A percentile compares a stretch with the other conserved stretches of the same genome.
phyloP scores from a whole-genome alignment of 64 coral and sea anemone genomes.

The Stichodactyla mertensii region DNA sequence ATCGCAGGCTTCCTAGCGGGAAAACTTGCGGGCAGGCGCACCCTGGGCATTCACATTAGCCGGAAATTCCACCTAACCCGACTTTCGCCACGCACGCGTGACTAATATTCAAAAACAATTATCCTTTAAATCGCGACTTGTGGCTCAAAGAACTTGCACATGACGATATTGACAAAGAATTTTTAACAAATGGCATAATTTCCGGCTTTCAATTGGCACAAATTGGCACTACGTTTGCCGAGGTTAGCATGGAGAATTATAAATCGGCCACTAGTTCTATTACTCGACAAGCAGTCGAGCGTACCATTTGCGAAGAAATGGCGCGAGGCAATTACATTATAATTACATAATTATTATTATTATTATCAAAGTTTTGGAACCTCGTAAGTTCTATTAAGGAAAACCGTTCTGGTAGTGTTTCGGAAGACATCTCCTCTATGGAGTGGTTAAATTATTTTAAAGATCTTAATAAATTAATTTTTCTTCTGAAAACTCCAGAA shows the following conservation, averaged over 20 bases:
- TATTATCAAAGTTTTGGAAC: too few species aligned
- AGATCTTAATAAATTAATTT: too few species aligned
- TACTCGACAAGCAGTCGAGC: background rate
- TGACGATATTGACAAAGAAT: constrained; percentile 1
- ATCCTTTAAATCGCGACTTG: background rate
- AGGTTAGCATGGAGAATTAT: constrained; percentile 11
- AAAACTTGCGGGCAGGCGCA: constrained; percentile 16
- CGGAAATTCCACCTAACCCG: background rate
- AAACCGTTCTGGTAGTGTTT: too few species aligned
- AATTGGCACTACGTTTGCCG: background rate
- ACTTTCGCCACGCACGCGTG: background rate
- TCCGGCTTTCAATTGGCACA: constrained; percentile 18
- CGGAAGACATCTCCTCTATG: too few species aligned
- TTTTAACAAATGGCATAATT: constrained; percentile 16
- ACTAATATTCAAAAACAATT: background rate
- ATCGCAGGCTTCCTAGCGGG: background rate
- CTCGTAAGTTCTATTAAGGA: too few species aligned
- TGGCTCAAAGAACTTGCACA: constrained; percentile 12
- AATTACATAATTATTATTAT: too few species aligned
- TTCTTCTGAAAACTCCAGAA: too few species aligned
- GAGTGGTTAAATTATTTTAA: too few species aligned
- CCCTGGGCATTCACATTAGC: background rate
- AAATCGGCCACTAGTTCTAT: background rate
- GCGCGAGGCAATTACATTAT: constrained; percentile 22
- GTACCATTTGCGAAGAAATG: constrained; percentile 24